Base-by-base conservation (phyloP, 1,140 invertebrate genomes). In the Venustaconcha ellipsiformis region DNA sequence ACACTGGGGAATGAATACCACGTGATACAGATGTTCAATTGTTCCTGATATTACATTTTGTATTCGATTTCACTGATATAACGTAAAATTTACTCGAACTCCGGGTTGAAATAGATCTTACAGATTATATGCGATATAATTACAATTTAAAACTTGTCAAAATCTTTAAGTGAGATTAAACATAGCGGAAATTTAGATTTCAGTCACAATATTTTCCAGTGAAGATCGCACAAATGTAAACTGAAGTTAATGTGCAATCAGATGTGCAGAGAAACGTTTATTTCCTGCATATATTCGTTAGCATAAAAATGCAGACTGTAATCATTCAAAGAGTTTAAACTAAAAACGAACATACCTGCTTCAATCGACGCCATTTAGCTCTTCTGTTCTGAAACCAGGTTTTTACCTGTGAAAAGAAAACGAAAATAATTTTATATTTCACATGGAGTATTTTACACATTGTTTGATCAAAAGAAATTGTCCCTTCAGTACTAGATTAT, bases 301-400 rank as follows among this genome's bases (percentile, higher is more conserved):
- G 4, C 26, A n/a, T 18, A 8, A n/a, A 20, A 23, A 37, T 30
- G 26, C 4, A 17, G 14, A 72, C 26, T 14, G 30, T 56, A 62
- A 14, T 58, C 37, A 30, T 56, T 20, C 14, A 14, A 37, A 14
- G 26, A 66, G 15, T 23, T 37, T 55, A 15, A 6, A 14, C 26
- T 55, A 18, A 18, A 12, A 30, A 56, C 8, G 14, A 23, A 70
- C 30, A 63, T 74, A 88, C 87, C 86, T 89, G 87, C 72, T 88
- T 88, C 55, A 88, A 73, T 23, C 94, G 87, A 68, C 92, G 80
- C 91, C 91, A 92, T 83, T 92, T 92, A 30, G 92, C 92, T 58
- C 92, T 80, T 82, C 92, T 79, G 79, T 92, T 92, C 83, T 92
- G 92, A 80, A 92, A 92, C 92, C 92, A 92, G 0, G 91, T 92